phyloP scores from a whole-genome alignment of 53 echinoderm and acorn worm genomes.

The Temnopleurus reevesii region DNA sequence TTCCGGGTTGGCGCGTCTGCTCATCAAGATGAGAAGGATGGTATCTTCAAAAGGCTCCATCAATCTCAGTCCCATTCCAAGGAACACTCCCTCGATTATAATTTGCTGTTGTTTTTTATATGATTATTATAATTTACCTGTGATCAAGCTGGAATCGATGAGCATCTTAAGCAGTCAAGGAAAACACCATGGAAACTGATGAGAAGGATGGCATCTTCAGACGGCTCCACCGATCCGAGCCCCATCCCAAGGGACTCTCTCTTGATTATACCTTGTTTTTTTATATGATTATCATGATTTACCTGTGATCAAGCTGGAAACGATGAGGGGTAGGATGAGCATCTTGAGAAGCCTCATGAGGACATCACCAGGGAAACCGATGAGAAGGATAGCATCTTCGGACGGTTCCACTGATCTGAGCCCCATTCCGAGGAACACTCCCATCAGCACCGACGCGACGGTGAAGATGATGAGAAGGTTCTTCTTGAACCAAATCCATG shows the following conservation, averaged over 20 bases:
- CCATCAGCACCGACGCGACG: constrained; percentile 65
- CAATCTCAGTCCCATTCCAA: constrained; percentile 74
- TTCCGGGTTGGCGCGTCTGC: too few species aligned
- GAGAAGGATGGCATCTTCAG: constrained; percentile 74
- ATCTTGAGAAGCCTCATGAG: constrained; percentile 95
- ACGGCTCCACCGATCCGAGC: constrained; percentile 73
- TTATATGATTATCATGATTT: too few species aligned
- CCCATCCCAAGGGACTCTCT: constrained; percentile 83
- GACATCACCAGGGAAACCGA: constrained; percentile 95
- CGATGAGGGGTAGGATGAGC: constrained; percentile 92
- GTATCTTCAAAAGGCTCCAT: constrained; percentile 75
- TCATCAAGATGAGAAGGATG: constrained; percentile 79
- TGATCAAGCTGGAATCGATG: constrained; percentile 88
- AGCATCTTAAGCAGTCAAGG: constrained; percentile 94
- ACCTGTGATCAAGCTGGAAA: constrained; percentile 96
- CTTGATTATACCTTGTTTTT: too few species aligned
- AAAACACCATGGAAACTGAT: constrained; percentile 95
- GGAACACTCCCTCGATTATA: constrained; percentile 76
- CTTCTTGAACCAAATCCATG: constrained; percentile 64
- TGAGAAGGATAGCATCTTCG: constrained; percentile 73
- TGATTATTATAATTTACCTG: constrained; percentile 90
- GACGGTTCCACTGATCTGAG: constrained; percentile 77
- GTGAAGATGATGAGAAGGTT: constrained; percentile 89
- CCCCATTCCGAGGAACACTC: constrained; percentile 82
- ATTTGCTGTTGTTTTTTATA: too few species aligned